Evolutionary conservation across 2,113 vertebrate genomes (phyloP), one percentile per base, ranked within the genome.

Genomic region (Riparia riparia): DNA sequence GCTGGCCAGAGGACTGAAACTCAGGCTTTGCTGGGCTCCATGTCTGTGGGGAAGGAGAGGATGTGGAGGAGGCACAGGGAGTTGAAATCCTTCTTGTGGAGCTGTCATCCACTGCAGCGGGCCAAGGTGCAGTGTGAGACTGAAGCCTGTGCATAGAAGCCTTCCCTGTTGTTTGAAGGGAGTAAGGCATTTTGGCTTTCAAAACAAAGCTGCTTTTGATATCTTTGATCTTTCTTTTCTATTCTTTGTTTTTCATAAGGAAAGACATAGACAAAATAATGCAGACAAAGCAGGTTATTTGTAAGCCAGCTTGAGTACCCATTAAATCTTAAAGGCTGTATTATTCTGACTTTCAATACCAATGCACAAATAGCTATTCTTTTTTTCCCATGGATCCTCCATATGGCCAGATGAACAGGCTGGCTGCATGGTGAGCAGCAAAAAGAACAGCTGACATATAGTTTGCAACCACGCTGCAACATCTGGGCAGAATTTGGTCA

Each of bases 311-410:
- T 94, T 93, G 97, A 97, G 97, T 97, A 96, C 96, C 82, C 95
- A 97, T 98, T 98, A 97, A 96, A 98, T 97, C 98, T 98, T 98
- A 97, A 98, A 97, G 97, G 96, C 94, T 93, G 94, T 92, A 96
- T 97, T 97, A 96, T 97, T 97, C 92, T 3, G 65, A 96, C 95
- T 97, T 97, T 96, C 97, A 97, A 96, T 97, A 93, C 92, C 91
- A 92, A 86, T 49, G 90, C 95, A 91, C 96, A 96, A 95, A 94
- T 91, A 97, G 96, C 95, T 96, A 95, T 97, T 96, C 66, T 95
- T 96, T 96, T 88, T 97, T 95, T 96, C 86, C 89, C 95, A 96
- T 95, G 96, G 94, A 96, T 96, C 96, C 96, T 96, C 96, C 97
- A 97, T 96, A 97, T 96, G 97, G 96, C 97, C 96, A 97, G 94